These are phyloP conservation scores for Axea sp. DNA, from an alignment of 2,888 invertebrate species.

Conservation along the genomic window DNA sequence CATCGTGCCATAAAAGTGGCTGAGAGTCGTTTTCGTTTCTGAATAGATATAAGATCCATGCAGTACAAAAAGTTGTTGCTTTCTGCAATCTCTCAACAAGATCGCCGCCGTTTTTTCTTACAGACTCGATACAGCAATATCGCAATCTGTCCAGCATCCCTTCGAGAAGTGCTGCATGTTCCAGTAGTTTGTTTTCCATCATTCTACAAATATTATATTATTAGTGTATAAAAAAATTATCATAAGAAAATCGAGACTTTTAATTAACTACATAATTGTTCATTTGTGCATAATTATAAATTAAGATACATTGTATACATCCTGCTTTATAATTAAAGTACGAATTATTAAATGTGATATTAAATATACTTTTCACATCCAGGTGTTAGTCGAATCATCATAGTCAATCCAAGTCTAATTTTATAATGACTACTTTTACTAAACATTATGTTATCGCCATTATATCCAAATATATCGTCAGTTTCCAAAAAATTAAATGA, in stretches of 20 bases:
- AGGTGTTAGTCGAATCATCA: slow-evolving; percentile 82
- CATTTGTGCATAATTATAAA: too few species aligned
- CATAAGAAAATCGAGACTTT: too few species aligned
- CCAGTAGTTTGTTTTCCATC: slow-evolving; percentile 87
- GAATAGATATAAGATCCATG: slow-evolving; percentile 72
- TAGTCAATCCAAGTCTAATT: slow-evolving; percentile 84
- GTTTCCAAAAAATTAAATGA: slow-evolving; percentile 80
- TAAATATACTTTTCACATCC: slow-evolving; percentile 81
- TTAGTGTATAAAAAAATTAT: too few species aligned
- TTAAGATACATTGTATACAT: too few species aligned
- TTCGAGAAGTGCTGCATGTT: slow-evolving; percentile 88
- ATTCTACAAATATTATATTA: slow-evolving; percentile 81
- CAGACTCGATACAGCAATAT: slow-evolving; percentile 71
- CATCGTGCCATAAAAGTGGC: slow-evolving; percentile 76
- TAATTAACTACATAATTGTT: too few species aligned
- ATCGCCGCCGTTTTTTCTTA: slow-evolving; percentile 64
- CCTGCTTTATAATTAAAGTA: too few species aligned
- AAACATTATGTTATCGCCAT: slow-evolving; percentile 63
- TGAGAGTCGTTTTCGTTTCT: slow-evolving; percentile 63
- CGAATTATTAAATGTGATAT: not conserved
- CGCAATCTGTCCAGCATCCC: slow-evolving; percentile 86
- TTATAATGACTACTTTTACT: slow-evolving; percentile 71
- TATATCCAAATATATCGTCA: slow-evolving; percentile 74
- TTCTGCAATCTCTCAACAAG: slow-evolving; percentile 70
- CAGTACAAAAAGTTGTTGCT: slow-evolving; percentile 69